phyloP scores from a whole-genome alignment of 2,113 vertebrate species.

The Typhlomys cinereus region DNA sequence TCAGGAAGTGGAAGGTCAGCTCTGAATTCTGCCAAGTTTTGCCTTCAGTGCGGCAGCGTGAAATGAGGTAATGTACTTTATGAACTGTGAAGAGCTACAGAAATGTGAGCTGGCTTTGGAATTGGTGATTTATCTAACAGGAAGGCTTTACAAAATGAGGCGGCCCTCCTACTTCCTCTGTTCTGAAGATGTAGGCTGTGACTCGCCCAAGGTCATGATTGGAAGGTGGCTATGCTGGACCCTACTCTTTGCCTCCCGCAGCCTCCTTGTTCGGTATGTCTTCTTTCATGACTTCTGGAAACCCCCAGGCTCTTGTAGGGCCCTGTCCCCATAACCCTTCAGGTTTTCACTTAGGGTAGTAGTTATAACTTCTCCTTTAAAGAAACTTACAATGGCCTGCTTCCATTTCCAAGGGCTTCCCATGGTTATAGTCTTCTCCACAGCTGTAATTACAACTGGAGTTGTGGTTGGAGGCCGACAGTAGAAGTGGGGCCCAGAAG shows the following conservation, averaged over 20 bases:
- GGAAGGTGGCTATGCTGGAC: neutral
- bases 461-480: neutral
- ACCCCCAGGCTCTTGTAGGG: neutral
- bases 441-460: neutral
- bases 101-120: constrained; percentile 65
- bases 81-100: constrained; percentile 75
- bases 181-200: constrained; percentile 2
- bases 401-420: neutral
- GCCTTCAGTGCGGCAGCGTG: constrained; percentile 41
- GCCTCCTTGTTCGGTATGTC: neutral
- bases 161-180: constrained; percentile 28
- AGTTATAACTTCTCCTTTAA: neutral
- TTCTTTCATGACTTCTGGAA: neutral
- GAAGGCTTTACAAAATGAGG: constrained; percentile 49
- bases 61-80: constrained; percentile 77
- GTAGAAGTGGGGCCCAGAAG: neutral
- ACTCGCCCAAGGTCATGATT: constrained; percentile 58
- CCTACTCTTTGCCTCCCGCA: neutral
- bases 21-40: constrained; percentile 61
- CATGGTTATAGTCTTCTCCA: neutral
- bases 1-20: constrained; percentile 54
- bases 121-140: constrained; percentile 64
- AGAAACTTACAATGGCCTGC: neutral
- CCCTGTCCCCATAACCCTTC: neutral
- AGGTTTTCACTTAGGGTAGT: neutral